Base-by-base conservation (phyloP, 2,113 vertebrate genomes). In the Maccullochella peelii region DNA sequence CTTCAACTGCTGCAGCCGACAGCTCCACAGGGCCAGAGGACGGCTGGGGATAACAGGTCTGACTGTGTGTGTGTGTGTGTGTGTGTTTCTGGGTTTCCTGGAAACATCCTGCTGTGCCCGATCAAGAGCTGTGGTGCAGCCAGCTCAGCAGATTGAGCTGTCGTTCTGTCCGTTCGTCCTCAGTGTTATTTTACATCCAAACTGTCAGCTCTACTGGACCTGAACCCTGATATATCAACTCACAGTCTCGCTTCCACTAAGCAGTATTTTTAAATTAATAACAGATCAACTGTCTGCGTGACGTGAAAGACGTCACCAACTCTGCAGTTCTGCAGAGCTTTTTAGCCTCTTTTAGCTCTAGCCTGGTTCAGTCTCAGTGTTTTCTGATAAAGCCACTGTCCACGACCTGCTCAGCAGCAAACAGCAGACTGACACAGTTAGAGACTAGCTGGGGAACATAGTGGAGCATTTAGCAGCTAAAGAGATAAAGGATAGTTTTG, bases 41-140 rank as follows among this genome's bases (percentile, higher is more conserved):
- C 67, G 16, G 16, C 62, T 47, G 15, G 33, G 33, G 33, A 33
- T 33, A 33, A 33, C 27, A 58, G 61, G 7, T 44, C 23, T 33
- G 33, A 23, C 18, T 42, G 38, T 40, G 30, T 72, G 71, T 73
- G 55, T 25, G 44, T 65, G 73, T 52, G 59, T 40, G 52, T 77
- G 70, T 49, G 70, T 50, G 71, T 58, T 38, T 80, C 23, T 42
- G 78, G 8, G 55, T 63, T 80, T 86, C 79, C 79, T 54, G 79
- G 73, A 82, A 78, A 78, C 84, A 9, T 72, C 79, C 54, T 25
- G 84, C 68, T 62, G 80, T 54, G 80, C 72, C 62, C 12, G 33
- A 55, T 67, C 79, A 82, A 58, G 66, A 70, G 38, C 63, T 18
- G 47, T 12, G 15, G 10, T 23, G 30, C 75, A 23, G 78, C 58